These are phyloP conservation scores for Zosterops pallidus DNA, from an alignment of 2,113 vertebrate genomes.

Conservation along the genomic window DNA sequence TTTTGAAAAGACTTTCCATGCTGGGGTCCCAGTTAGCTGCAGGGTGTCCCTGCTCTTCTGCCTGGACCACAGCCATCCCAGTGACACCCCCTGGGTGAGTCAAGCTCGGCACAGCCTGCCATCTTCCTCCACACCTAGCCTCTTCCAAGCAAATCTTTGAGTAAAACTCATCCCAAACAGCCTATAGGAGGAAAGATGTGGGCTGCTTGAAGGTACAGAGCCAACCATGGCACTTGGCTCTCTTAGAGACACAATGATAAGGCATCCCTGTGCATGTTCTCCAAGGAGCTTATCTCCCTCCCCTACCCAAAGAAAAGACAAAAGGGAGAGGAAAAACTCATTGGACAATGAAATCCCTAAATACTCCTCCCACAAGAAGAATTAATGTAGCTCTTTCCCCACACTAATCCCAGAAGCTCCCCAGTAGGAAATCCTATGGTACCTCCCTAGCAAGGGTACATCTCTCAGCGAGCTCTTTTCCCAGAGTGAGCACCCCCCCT, in stretches of 20 bases:
- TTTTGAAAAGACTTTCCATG: neutral
- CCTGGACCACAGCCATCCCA: neutral
- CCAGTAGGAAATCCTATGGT: too few species aligned
- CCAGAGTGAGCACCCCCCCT: too few species aligned
- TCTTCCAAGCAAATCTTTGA: neutral
- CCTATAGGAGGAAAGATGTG: rapidly evolving
- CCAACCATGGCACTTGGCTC: neutral
- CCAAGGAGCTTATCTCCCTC: neutral
- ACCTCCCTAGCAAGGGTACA: too few species aligned
- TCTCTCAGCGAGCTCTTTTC: too few species aligned
- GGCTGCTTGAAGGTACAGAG: neutral
- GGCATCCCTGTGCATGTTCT: neutral
- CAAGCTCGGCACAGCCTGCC: neutral
- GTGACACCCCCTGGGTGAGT: rapidly evolving
- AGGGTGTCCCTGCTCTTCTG: neutral
- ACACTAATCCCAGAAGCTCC: too few species aligned
- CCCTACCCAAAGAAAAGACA: neutral
- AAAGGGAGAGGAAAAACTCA: too few species aligned
- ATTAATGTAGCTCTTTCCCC: too few species aligned
- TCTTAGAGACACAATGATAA: rapidly evolving
- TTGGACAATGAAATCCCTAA: too few species aligned
- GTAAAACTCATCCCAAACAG: neutral
- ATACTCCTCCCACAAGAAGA: too few species aligned
- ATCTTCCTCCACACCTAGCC: neutral
- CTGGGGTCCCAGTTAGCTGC: neutral